Base-by-base conservation (phyloP, 2,888 invertebrate species). In the Itoplectis maculator region DNA sequence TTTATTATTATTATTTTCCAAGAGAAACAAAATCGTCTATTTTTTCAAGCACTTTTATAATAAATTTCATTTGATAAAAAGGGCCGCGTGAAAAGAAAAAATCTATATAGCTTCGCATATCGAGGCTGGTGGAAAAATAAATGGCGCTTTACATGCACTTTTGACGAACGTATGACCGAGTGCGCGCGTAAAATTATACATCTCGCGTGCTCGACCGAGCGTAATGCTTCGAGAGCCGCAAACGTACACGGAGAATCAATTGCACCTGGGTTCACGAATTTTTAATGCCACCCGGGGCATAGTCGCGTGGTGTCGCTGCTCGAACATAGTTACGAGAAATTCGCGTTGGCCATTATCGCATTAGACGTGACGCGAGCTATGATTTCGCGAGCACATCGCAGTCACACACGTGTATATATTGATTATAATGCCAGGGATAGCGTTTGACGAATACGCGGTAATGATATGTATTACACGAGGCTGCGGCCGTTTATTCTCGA, bases 301-400 rank as follows among this genome's bases (percentile, higher is more conserved):
- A 45, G 20, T 63, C 20, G 13, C 63, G 42, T n/a, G n/a, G n/a
- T n/a, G 63, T 45, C 11, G 42, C n/a, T n/a, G n/a, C n/a, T 23
- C 37, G 37, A 59, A 35, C 37, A 29, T 29, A 42, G 18, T 9
- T 18, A 42, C 42, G 5, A 42, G 42, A 18, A n/a, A 56, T 69
- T 69, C 23, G 70, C 70, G 70, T 70, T n/a, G 70, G 56, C 56
- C 56, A 23, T 70, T 70, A 56, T 35, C 70, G 18, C 23, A 42
- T 56, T 56, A 70, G n/a, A 40, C 2, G 11, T n/a, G n/a, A 42
- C 29, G 40, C n/a, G 20, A 23, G n/a, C 13, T 72, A 45, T 56
- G 45, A 45, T 72, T 59, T 59, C 35, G 20, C 15, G 11, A n/a
- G n/a, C 18, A 11, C 37, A 72, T 45, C 23, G 59, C 29, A 29